Percentiles rank a stretch among this genome's conserved stretches.
These are phyloP conservation scores for Cotesia vestalis DNA, from an alignment of 1,140 invertebrate species.

Conservation along the genomic window DNA sequence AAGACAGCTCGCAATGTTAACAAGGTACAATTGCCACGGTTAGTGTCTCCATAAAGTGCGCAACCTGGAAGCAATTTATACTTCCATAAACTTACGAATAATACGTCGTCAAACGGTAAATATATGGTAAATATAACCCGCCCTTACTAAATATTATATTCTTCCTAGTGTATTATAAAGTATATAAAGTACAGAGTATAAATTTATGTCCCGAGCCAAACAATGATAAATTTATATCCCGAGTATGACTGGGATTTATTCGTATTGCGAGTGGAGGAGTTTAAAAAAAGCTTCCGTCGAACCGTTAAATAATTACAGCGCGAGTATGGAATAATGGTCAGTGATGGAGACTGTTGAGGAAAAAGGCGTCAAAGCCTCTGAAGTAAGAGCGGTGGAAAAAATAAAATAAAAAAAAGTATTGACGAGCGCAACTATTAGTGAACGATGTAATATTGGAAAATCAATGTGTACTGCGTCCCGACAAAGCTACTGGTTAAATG, in stretches of 20 bases:
- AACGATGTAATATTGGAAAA: constrained; percentile 26
- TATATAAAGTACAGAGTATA: too few species aligned
- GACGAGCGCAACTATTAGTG: constrained; percentile 25
- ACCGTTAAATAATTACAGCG: background rate
- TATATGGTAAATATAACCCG: too few species aligned
- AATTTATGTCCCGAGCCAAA: too few species aligned
- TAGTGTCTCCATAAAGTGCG: constrained; percentile 15
- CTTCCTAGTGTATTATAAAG: too few species aligned
- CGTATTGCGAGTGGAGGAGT: too few species aligned
- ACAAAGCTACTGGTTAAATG: constrained; percentile 18
- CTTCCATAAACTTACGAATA: background rate
- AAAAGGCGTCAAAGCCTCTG: constrained; percentile 11
- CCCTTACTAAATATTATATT: too few species aligned
- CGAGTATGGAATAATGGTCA: background rate
- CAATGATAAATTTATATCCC: too few species aligned
- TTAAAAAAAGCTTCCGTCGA: too few species aligned
- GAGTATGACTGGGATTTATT: too few species aligned
- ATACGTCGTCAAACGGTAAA: too few species aligned
- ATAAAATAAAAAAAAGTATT: constrained; percentile 12
- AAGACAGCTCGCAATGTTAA: constrained; percentile 30
- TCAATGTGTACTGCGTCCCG: constrained; percentile 2
- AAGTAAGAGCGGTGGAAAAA: constrained; percentile 6
- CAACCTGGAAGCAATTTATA: constrained; percentile 14
- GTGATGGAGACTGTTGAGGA: background rate
- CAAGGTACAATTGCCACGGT: constrained; percentile 16